Evolutionary conservation across 2,888 invertebrate species (phyloP).

Genomic region (Amiota communis): DNA sequence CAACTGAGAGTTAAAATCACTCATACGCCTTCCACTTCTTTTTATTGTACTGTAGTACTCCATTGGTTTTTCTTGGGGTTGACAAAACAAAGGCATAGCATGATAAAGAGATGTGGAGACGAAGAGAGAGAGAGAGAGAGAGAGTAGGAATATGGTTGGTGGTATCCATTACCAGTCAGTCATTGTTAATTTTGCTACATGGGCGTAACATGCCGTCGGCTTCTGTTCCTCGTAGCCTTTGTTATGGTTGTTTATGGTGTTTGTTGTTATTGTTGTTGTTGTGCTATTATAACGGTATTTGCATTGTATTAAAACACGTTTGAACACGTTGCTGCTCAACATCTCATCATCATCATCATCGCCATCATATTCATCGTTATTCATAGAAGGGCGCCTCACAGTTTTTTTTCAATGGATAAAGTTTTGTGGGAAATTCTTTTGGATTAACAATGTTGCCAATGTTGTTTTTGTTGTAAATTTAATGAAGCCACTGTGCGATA

Average conservation of each 20-base stretch:
- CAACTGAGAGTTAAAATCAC: constrained; percentile 63
- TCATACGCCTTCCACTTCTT: constrained; percentile 54
- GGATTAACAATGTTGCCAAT: constrained; percentile 30
- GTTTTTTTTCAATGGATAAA: constrained; percentile 40
- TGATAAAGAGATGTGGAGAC: neutral
- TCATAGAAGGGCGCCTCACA: neutral
- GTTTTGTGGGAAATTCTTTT: constrained; percentile 61
- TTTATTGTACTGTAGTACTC: neutral
- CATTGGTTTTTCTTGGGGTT: no score
- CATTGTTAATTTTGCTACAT: constrained; percentile 21
- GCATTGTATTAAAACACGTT: constrained; percentile 70
- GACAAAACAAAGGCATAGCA: constrained; percentile 32
- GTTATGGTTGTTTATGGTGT: constrained; percentile 35
- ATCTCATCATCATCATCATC: neutral
- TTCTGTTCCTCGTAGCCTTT: constrained; percentile 51
- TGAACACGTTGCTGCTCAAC: constrained; percentile 49
- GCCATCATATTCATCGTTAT: constrained; percentile 33
- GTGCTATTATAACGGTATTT: constrained; percentile 70
- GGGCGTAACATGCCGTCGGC: constrained; percentile 55
- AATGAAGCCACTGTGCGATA: constrained; percentile 45
- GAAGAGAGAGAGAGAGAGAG: no score
- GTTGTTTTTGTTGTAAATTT: constrained; percentile 56
- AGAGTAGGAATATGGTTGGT: neutral
- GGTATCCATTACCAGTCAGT: constrained; percentile 45
- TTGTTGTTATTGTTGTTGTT: constrained; percentile 46